Conservation (phyloP, 2,113 vertebrate species). For the Mobula birostris region DNA sequence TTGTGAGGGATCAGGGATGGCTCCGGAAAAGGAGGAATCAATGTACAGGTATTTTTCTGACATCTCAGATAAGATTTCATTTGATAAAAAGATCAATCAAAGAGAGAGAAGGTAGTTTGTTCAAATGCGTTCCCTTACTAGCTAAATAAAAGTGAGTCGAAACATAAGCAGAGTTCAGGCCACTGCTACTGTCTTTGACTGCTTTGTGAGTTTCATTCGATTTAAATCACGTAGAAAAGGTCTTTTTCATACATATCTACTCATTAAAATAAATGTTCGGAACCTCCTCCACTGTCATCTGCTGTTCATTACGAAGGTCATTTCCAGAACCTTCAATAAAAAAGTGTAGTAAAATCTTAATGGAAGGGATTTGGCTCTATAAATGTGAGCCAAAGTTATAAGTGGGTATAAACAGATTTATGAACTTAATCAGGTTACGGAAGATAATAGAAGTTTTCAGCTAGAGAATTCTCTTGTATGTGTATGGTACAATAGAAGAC, state of each 20-base stretch:
- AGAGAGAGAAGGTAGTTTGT: neutral
- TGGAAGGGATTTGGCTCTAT: neutral
- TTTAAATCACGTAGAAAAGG: neutral
- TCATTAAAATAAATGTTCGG: neutral
- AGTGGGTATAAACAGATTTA: neutral
- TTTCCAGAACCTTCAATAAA: constrained; percentile 8
- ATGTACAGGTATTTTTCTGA: neutral
- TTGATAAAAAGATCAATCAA: neutral
- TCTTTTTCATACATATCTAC: neutral
- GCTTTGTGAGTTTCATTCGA: neutral
- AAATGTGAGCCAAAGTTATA: neutral
- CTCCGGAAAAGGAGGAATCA: neutral
- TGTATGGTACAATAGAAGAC: neutral
- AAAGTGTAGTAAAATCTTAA: constrained; percentile 1
- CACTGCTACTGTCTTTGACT: neutral
- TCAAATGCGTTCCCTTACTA: neutral
- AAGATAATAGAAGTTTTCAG: neutral
- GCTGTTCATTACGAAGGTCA: neutral
- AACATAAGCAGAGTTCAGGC: neutral
- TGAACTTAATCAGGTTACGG: neutral
- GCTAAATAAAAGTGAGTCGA: neutral
- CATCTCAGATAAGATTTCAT: neutral
- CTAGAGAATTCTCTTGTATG: neutral
- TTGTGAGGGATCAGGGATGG: neutral
- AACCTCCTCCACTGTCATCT: neutral